Base-by-base conservation (phyloP, 2,888 invertebrate genomes). In the Drosophila pseudotakahashii region DNA sequence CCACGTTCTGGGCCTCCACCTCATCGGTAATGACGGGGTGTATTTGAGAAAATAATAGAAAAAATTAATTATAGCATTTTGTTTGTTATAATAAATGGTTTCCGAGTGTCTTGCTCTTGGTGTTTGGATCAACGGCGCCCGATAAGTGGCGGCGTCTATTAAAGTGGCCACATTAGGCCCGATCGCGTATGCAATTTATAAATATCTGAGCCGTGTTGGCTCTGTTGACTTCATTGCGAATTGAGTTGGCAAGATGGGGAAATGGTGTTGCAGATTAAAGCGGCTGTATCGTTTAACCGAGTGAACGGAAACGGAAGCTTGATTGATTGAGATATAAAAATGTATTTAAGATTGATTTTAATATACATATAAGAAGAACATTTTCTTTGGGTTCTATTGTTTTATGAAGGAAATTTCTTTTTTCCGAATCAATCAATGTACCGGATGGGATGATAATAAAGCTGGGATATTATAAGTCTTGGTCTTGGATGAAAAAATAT, bases 11-110 rank as follows among this genome's bases (percentile, higher is more conserved):
- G 57, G 19, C 32, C 37, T 2, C 36, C 26, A 42, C 61, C 61
- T 13, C n/a, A 26, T 3, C 4, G 34, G 41, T 52, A 66, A 66
- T 66, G 39, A 66, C 45, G 37, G 64, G 66, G 69, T 32, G 67
- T 50, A 50, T 68, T 68, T 57, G 57, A 54, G 61, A 71, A 70
- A 77, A 68, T 79, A 73, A 77, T 76, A 67, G 69, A 78, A 78
- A 78, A 74, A 73, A 52, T 66, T 84, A 87, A 84, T 82, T 75
- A 84, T 81, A 76, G 84, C 74, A 53, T 77, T 82, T 84, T 75
- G 75, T 79, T 71, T 75, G 69, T 52, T 59, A 70, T 81, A 84
- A 84, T 84, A 75, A 78, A 69, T 59, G 79, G 84, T 76, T 81
- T 64, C 26, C 70, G 36, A 45, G 70, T 70, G 62, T 41, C 50